A percentile compares a stretch with the other conserved stretches of the same genome.
These are phyloP conservation scores for Chydorus sphaericus DNA, from an alignment of 2,888 invertebrate species.

Conservation along the genomic window DNA sequence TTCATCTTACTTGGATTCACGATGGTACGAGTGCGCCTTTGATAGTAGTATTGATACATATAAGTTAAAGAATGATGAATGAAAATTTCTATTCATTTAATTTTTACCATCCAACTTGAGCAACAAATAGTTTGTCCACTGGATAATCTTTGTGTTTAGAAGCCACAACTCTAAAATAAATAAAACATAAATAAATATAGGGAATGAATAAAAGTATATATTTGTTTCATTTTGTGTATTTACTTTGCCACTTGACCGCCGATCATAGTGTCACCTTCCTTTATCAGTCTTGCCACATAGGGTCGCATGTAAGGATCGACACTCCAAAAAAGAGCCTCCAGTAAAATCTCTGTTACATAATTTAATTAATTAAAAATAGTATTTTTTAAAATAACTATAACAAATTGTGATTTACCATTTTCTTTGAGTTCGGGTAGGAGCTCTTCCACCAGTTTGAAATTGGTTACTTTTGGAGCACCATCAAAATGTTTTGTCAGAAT, in stretches of 20 bases:
- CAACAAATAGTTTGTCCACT: too few species aligned
- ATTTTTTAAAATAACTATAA: not conserved
- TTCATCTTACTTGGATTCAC: slow-evolving; percentile 26
- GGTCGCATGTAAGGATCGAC: slow-evolving; percentile 53
- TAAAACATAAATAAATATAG: not conserved
- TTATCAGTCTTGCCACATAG: not conserved
- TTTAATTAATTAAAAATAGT: not conserved
- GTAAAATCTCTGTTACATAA: slow-evolving; percentile 31
- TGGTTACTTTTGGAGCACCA: slow-evolving; percentile 46
- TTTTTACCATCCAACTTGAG: too few species aligned
- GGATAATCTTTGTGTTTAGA: too few species aligned
- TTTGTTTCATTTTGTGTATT: slow-evolving; percentile 19
- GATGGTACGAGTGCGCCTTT: slow-evolving; percentile 37
- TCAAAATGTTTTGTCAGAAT: slow-evolving; percentile 46
- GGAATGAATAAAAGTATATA: too few species aligned
- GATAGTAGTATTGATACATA: not conserved
- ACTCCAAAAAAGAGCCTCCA: slow-evolving; percentile 50
- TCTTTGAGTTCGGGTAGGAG: slow-evolving; percentile 43
- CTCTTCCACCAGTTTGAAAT: slow-evolving; percentile 52
- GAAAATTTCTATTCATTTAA: too few species aligned
- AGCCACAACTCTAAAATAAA: not conserved
- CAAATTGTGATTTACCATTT: not conserved
- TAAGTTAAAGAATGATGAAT: not conserved
- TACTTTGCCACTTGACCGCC: slow-evolving; percentile 56
- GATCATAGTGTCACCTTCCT: slow-evolving; percentile 44